Evolutionary conservation across 2,797 vertebrate genomes (phyloP), one percentile per base, ranked within the genome.

Genomic region (Oophaga sylvatica): DNA sequence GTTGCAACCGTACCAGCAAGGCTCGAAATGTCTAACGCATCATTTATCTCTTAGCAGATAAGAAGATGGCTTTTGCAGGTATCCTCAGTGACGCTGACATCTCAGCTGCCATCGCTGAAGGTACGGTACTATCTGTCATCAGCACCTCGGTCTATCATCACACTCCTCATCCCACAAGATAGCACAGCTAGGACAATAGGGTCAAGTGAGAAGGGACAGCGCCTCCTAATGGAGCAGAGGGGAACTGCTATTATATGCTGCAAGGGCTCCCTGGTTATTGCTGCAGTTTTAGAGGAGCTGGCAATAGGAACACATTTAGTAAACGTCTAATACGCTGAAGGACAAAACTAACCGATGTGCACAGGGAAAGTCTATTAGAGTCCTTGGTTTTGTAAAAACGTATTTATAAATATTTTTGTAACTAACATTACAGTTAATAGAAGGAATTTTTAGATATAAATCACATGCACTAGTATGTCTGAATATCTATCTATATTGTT

Each of bases 11-110:
- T 67, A 65, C 59, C 17, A 1, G 2, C 8, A 71, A 59, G 10
- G n/a, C 8, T 57, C 15, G 0, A 56, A 57, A 31, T 20, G 13
- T 41, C 29, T 76, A 53, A 85, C 56, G 13, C 5, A 35, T 80
- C 59, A 53, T 87, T 53, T 81, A 35, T 87, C 79, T 83, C 81
- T 85, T 85, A 76, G 67, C 6, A 89, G 31, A 77, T 56, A 89
- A 77, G 88, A 84, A 57, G 7, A 96, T 96, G 96, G 93, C 95
- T 91, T 94, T 96, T 84, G 85, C 93, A 80, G 92, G 94, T 91
- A 89, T 96, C 20, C 94, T 97, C 90, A 93, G 48, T 7, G 96
- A 96, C 2, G 94, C 93, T 90, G 95, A 96, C 5, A 91, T 97
- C 63, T 92, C 93, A 86, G 93, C 94, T 80, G 96, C 95, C 35